A percentile compares a stretch with the other conserved stretches of the same genome.
Evolutionary conservation across 2,888 invertebrate species (phyloP).

Genomic region (Ornithoptera alexandrae): DNA sequence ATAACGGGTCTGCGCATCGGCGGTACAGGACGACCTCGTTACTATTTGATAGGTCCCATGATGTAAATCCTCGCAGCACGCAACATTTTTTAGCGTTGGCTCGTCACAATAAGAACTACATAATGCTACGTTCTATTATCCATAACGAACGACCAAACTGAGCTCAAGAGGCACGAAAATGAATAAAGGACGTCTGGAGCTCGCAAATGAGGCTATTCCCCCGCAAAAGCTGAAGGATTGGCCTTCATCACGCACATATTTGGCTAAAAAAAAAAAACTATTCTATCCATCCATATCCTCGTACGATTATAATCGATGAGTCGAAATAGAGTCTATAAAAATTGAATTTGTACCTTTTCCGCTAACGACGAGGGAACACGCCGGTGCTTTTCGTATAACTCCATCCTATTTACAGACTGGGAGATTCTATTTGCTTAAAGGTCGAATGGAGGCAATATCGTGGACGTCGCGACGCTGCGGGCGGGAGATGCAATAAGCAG

Average conservation of each 20-base stretch:
- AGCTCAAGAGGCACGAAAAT: conserved; percentile 59
- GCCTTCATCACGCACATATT: conserved; percentile 71
- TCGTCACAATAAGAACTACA: conserved; percentile 72
- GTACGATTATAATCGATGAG: conserved; percentile 52
- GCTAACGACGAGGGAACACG: conserved; percentile 57
- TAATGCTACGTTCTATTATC: conserved; percentile 63
- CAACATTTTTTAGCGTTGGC: conserved; percentile 73
- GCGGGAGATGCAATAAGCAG: conserved; percentile 77
- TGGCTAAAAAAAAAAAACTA: conserved; percentile 39
- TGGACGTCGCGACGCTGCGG: conserved; percentile 74
- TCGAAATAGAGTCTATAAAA: conserved; percentile 54
- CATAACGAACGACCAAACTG: conserved; percentile 45
- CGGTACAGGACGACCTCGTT: conserved; percentile 67
- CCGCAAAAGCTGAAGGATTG: conserved; percentile 67
- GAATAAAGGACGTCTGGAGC: conserved; percentile 60
- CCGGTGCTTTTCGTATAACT: conserved; percentile 69
- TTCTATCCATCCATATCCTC: conserved; percentile 37
- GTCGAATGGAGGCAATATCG: conserved; percentile 78
- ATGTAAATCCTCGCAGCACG: conserved; percentile 73
- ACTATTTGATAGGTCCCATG: conserved; percentile 76
- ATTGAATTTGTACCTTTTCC: conserved; percentile 62
- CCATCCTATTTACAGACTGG: conserved; percentile 73
- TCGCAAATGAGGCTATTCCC: conserved; percentile 62
- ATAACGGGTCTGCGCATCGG: conserved; percentile 58
- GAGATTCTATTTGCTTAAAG: conserved; percentile 78